Evolutionary conservation across 2,797 vertebrate species (phyloP).

Genomic region (Microctenopoma steveboyesi): DNA sequence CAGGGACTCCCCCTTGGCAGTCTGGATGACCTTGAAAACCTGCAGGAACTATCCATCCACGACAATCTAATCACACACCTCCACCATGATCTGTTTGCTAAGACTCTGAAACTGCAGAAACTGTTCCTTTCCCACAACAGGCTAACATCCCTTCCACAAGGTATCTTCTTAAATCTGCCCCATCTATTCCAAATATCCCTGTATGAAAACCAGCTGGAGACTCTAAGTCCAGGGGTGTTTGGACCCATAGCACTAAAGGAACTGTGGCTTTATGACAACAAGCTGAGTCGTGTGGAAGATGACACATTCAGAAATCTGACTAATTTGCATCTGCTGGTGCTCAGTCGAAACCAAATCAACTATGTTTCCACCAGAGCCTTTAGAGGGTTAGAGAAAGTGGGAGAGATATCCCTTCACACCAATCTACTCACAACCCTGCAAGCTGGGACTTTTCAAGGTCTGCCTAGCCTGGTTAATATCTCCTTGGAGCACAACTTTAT

Average conservation of each 20-base stretch:
- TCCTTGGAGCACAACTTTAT: constrained; percentile 92
- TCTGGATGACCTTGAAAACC: constrained; percentile 85
- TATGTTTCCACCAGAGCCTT: constrained; percentile 84
- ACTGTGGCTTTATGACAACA: constrained; percentile 94
- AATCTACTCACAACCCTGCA: constrained; percentile 85
- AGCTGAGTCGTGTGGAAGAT: constrained; percentile 82
- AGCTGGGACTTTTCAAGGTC: constrained; percentile 79
- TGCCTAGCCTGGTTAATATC: constrained; percentile 88
- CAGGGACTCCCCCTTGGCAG: constrained; percentile 79
- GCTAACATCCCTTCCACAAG: constrained; percentile 83
- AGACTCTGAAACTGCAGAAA: constrained; percentile 85
- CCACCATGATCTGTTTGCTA: constrained; percentile 83
- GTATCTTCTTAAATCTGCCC: constrained; percentile 86
- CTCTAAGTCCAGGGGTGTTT: constrained; percentile 83
- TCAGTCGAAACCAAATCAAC: constrained; percentile 89
- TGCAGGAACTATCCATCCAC: constrained; percentile 88
- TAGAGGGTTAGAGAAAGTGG: constrained; percentile 83
- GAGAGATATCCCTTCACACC: constrained; percentile 90
- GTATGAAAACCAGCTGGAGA: constrained; percentile 86
- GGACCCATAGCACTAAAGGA: constrained; percentile 86
- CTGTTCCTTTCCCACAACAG: constrained; percentile 91
- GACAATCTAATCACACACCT: constrained; percentile 87
- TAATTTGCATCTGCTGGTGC: constrained; percentile 85
- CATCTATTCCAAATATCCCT: constrained; percentile 87
- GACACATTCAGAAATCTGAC: constrained; percentile 87